Conservation (phyloP, 2,797 vertebrate species). For the Microcaecilia unicolor region DNA sequence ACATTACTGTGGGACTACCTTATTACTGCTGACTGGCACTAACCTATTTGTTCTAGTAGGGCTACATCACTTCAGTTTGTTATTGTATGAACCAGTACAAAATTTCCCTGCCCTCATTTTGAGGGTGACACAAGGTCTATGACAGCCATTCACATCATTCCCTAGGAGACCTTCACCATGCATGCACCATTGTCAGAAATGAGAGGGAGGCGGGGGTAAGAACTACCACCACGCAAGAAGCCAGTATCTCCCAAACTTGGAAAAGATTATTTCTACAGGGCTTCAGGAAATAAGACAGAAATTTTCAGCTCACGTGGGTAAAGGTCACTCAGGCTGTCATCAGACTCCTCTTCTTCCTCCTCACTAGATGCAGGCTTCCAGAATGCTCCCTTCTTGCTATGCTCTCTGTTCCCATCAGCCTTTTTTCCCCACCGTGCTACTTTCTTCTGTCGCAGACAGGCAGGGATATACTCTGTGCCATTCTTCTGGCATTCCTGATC, state of each 20-base stretch:
- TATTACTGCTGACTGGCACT: too few species aligned
- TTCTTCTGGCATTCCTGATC: conserved; percentile 74
- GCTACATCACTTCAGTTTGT: too few species aligned
- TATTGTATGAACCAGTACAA: too few species aligned
- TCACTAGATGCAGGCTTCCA: conserved; percentile 66
- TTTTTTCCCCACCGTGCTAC: conserved; percentile 8
- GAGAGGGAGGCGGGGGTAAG: not conserved
- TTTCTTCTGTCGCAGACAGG: conserved; percentile 59
- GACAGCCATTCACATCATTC: too few species aligned
- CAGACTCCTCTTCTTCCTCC: conserved; percentile 54
- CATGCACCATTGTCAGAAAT: too few species aligned
- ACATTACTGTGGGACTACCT: too few species aligned
- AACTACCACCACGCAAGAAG: not conserved
- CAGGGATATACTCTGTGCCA: conserved; percentile 66
- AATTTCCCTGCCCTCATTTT: too few species aligned
- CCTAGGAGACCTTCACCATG: too few species aligned
- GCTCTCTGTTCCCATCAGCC: accelerated
- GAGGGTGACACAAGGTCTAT: too few species aligned
- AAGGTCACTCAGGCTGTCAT: conserved; percentile 91
- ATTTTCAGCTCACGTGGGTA: conserved; percentile 71
- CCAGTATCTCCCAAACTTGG: too few species aligned
- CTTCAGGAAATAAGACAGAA: accelerated
- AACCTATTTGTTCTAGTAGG: too few species aligned
- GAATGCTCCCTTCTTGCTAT: conserved; percentile 22
- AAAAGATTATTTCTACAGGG: not conserved